These are phyloP conservation scores for Nephrotoma guestfalica DNA, from an alignment of 2,888 invertebrate genomes.

Conservation along the genomic window DNA sequence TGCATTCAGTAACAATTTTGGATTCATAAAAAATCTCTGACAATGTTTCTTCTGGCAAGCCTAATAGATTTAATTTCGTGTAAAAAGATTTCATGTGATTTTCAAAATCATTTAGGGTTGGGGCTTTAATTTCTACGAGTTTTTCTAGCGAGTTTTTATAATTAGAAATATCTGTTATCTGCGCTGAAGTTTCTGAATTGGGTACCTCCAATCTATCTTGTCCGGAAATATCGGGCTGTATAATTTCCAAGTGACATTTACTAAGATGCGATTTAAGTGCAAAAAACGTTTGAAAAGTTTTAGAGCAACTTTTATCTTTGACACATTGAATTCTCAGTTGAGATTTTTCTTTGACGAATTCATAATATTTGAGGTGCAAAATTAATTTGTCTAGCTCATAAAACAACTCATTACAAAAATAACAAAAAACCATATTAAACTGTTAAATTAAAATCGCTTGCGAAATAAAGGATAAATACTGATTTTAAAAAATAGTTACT, in stretches of 20 bases:
- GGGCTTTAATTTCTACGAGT: not conserved
- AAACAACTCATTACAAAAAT: not conserved
- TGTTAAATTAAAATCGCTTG: not conserved
- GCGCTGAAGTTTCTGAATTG: not conserved
- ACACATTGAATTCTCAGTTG: not conserved
- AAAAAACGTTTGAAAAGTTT: not conserved
- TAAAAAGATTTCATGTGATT: not conserved
- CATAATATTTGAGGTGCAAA: not conserved
- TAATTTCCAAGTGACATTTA: not conserved
- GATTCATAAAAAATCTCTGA: not conserved
- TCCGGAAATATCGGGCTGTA: not conserved
- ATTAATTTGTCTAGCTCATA: not conserved
- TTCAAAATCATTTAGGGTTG: not conserved
- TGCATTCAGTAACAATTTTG: not conserved
- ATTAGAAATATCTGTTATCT: too few relatives aligned
- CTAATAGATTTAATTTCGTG: not conserved
- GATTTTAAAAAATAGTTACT: too few relatives aligned
- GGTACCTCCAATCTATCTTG: not conserved
- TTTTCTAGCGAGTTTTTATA: not conserved
- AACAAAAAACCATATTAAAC: not conserved
- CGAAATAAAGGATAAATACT: too few relatives aligned
- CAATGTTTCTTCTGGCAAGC: too few relatives aligned
- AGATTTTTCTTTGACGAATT: not conserved
- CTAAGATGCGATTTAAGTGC: not conserved
- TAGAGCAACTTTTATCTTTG: not conserved